Evolutionary conservation across 1,140 invertebrate species (phyloP).

Genomic region (Gryllus bimaculatus): DNA sequence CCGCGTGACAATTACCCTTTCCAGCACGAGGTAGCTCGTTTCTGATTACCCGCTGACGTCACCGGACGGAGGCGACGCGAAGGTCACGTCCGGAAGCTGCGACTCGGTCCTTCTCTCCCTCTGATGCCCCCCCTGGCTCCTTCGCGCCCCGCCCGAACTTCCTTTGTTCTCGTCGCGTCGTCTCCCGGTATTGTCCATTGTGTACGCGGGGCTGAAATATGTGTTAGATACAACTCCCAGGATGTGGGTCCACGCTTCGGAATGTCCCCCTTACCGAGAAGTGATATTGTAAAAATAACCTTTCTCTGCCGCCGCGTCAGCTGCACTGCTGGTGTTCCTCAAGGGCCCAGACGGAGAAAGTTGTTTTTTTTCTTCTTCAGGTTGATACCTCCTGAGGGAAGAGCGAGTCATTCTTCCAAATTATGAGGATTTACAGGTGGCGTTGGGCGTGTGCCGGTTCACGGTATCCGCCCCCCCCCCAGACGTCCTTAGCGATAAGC

Average conservation of each 20-base stretch:
- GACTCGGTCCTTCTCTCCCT: no score
- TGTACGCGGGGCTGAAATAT: background rate
- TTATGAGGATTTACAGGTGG: background rate
- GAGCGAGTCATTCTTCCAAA: background rate
- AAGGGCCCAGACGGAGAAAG: no score
- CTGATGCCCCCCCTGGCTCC: no score
- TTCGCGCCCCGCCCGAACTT: background rate
- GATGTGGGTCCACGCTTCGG: background rate
- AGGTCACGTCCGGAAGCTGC: no score
- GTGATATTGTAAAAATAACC: background rate
- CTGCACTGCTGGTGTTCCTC: no score
- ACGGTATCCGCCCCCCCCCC: no score
- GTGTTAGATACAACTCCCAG: background rate
- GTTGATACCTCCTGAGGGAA: background rate
- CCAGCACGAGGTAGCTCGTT: no score
- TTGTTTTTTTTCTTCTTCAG: background rate
- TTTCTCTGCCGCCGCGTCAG: background rate
- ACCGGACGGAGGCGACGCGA: no score
- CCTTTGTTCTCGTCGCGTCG: background rate
- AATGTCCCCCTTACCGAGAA: background rate
- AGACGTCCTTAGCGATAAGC: no score
- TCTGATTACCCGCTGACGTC: no score
- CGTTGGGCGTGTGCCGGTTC: no score
- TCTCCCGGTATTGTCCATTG: background rate
- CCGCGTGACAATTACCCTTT: no score